These are phyloP conservation scores for Eurosta solidaginis DNA, from an alignment of 1,140 invertebrate species.

Conservation along the genomic window DNA sequence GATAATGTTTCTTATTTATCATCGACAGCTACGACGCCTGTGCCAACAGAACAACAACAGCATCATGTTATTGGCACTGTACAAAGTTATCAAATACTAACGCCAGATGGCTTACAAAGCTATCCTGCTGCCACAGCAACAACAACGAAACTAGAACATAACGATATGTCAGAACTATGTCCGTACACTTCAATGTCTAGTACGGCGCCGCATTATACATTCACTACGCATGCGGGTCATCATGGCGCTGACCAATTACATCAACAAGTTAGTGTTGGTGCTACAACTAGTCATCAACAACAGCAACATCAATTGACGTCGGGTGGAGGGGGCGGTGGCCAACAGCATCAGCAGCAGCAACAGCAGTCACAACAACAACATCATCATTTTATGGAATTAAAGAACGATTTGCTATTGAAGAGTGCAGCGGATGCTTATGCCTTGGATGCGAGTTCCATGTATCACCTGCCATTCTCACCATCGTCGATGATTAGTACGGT, in stretches of 20 bases:
- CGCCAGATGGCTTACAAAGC: slow-evolving; percentile 53
- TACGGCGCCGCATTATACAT: slow-evolving; percentile 49
- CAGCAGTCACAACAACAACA: slow-evolving; percentile 45
- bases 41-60: slow-evolving; percentile 40
- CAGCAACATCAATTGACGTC: slow-evolving; percentile 43
- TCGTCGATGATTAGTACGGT: slow-evolving; percentile 58
- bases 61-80: slow-evolving; percentile 56
- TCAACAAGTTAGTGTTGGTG: slow-evolving; percentile 9
- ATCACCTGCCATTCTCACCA: slow-evolving; percentile 57
- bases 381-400: slow-evolving; percentile 57
- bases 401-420: slow-evolving; percentile 56
- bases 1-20: slow-evolving; percentile 56
- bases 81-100: slow-evolving; percentile 57
- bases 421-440: slow-evolving; percentile 50
- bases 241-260: slow-evolving; percentile 40
- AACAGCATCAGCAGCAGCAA: slow-evolving; percentile 45
- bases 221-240: slow-evolving; percentile 49
- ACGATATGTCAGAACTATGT: slow-evolving; percentile 50
- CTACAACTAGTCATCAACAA: slow-evolving; percentile 39
- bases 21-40: slow-evolving; percentile 44
- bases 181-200: slow-evolving; percentile 45
- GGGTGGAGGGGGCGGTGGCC: slow-evolving; percentile 22
- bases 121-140: slow-evolving; percentile 43
- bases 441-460: slow-evolving; percentile 54
- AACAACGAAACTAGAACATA: slow-evolving; percentile 42